phyloP scores from a whole-genome alignment of 2,113 vertebrate genomes.

The Jaculus jaculus region DNA sequence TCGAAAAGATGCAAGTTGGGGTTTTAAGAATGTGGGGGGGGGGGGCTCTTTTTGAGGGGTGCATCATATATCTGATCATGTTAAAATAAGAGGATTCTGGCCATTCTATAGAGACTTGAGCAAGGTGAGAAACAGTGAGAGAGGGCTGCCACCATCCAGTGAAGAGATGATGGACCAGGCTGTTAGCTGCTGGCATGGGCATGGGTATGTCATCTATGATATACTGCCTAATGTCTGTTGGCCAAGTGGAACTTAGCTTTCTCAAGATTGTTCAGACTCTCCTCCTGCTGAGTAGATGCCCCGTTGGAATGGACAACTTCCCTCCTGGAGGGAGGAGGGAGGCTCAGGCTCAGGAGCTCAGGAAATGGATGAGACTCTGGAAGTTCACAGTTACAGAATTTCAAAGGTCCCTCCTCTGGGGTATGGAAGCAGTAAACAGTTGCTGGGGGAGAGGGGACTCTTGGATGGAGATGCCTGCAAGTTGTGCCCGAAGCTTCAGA shows the following conservation, averaged over 20 bases:
- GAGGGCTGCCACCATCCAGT: fast-evolving
- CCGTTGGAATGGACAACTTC: background rate
- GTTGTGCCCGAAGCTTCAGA: background rate
- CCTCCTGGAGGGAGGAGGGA: background rate
- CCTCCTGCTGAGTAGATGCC: background rate
- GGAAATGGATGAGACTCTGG: background rate
- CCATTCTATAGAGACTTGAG: fast-evolving
- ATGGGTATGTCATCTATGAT: too few relatives aligned
- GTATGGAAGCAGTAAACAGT: background rate
- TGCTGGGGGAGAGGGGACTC: too few relatives aligned
- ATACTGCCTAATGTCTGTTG: too few relatives aligned
- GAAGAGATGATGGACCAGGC: background rate
- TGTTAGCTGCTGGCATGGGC: background rate
- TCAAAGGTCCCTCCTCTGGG: background rate
- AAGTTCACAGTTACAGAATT: background rate
- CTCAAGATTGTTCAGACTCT: background rate
- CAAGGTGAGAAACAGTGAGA: fast-evolving
- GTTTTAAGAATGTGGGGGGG: background rate
- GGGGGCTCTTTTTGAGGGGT: background rate
- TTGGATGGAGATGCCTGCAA: background rate
- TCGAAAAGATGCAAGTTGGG: fast-evolving
- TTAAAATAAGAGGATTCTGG: background rate
- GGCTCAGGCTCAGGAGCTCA: background rate
- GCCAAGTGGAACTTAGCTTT: too few relatives aligned
- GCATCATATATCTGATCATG: too few relatives aligned